phyloP scores from a whole-genome alignment of 2,888 invertebrate genomes.

The Panzeria rudis region DNA sequence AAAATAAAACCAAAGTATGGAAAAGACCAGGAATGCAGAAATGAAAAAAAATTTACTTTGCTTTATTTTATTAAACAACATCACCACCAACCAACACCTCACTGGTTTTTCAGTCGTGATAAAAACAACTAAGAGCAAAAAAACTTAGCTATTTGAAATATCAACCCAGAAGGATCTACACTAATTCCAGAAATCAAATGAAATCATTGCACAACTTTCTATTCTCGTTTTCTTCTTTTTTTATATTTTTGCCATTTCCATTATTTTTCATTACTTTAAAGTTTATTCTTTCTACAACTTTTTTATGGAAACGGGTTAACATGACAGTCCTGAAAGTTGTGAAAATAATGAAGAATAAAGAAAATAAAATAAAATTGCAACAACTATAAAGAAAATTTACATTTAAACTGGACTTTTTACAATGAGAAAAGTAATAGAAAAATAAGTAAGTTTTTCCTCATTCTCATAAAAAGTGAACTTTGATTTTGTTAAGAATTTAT shows the following conservation, averaged over 20 bases:
- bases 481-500: constrained; percentile 45
- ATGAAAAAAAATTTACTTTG: not conserved
- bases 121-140: constrained; percentile 16
- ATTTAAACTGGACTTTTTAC: constrained; percentile 62
- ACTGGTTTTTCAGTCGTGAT: not conserved
- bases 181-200: constrained; percentile 69
- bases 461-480: constrained; percentile 43
- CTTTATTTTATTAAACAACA: not conserved
- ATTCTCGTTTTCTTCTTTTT: not conserved
- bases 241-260: constrained; percentile 31
- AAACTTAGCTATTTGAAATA: constrained; percentile 30
- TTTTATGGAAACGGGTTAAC: constrained; percentile 42
- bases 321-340: constrained; percentile 50
- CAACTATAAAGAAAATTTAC: constrained; percentile 56
- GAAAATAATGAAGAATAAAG: constrained; percentile 22
- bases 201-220: constrained; percentile 69
- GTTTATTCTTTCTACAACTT: constrained; percentile 4
- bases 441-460: constrained; percentile 15
- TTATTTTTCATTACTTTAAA: constrained; percentile 57
- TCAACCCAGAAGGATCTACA: constrained; percentile 48
- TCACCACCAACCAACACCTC: not conserved
- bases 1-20: not conserved
- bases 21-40: constrained; percentile 16
- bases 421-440: constrained; percentile 42
- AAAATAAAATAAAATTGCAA: constrained; percentile 20